Base-by-base conservation (phyloP, 2,888 invertebrate genomes). In the Lasioglossum calceatum region DNA sequence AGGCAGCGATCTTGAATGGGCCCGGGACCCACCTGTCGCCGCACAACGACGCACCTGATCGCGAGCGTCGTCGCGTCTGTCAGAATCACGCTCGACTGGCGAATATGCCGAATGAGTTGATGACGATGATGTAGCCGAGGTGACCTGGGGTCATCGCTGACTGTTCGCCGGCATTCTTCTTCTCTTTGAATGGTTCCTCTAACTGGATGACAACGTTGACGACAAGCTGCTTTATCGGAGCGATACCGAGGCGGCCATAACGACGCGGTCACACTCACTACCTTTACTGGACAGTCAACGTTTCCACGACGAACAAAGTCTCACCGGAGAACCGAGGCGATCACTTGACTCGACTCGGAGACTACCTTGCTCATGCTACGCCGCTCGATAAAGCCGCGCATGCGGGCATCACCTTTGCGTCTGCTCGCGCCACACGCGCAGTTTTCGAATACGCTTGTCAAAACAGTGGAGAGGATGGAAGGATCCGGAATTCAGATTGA, bases 361-460 rank as follows among this genome's bases (percentile, higher is more conserved):
- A 81, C 81, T 44, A 71, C 23, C 72, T 61, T 58, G 36, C 67
- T 61, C 54, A 19, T n/a, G 32, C 27, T 42, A 39, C 54, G 50
- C 12, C 54, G 83, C 90, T 93, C 93, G 92, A 93, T 93, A 93
- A 91, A 90, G 74, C 79, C 85, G 89, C 93, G 93, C 92, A 86
- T 91, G 93, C 92, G 93, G 39, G 0, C 8, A 73, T 7, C 0
- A 16, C 87, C 88, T 5, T 2, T 88, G 91, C 27, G 16, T n/a
- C 36, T 8, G 61, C 54, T 72, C 79, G 77, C 87, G 70, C 64
- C 67, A 42, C 61, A 12, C 23, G 72, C 90, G 90, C 85, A 64
- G 42, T 50, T 82, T 90, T 85, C 80, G 64, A 88, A 88, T 14
- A 3, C n/a, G 16, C 27, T 47, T 54, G 8, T 23, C 54, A 54